Evolutionary conservation across 2,113 vertebrate genomes (phyloP), one percentile per base, ranked within the genome.

Genomic region (Galemys pyrenaicus): DNA sequence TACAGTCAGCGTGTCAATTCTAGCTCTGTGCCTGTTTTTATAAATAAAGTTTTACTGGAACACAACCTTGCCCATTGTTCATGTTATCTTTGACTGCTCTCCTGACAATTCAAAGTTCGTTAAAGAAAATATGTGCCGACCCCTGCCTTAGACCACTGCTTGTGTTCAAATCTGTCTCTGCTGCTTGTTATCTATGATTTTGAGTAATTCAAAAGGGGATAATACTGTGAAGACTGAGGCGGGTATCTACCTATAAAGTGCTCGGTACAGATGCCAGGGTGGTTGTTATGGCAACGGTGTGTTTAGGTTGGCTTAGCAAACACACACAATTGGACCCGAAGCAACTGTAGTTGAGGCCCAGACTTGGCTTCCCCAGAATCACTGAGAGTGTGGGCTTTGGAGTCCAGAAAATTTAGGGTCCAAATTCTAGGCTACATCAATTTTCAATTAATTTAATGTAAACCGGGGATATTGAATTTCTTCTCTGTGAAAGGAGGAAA

Each of bases 381-480:
- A 28, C 78, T 39, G 46, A 87, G 41, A 44, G 16, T 17, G n/a
- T n/a, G 35, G 24, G 24, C 62, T 91, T 54, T 65, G 62, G 24
- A 39, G 62, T 71, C 64, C 15, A 88, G 49, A 56, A 60, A 70
- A 30, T 30, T 22, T 60, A 58, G 12, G 35, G 56, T 77, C 37
- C 58, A 60, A 56, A 74, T 58, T 83, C 82, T 49, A 79, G 11
- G 37, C 78, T 37, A 49, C 37, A 70, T 15, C 67, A 67, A 6
- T 68, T 92, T 86, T 82, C 26, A 30, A 30, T 65, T 65, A 30
- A 30, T 65, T 65, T 82, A 64, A 49, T 44, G 41, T 28, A 3
- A 92, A 73, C 30, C 32, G 39, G 79, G 44, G 32, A 58, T 37
- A 54, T 58, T 68, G 90, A 79, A 89, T 87, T 91, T 91, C 44